Conservation (phyloP, 2,797 vertebrate species). For the Meriones psammophilus region DNA sequence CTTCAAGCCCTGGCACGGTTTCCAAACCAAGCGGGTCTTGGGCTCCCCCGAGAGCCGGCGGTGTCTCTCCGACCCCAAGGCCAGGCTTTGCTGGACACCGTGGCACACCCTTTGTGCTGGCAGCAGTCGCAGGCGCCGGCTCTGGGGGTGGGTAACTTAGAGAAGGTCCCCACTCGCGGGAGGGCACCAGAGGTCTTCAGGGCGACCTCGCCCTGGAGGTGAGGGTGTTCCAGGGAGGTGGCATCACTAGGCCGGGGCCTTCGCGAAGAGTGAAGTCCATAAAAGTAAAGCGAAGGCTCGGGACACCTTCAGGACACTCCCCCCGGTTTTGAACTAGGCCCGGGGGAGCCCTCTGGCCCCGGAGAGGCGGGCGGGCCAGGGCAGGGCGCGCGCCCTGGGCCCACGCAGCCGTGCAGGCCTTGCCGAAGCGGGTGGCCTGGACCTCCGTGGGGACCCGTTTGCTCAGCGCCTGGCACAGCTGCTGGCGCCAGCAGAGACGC, state of each 20-base stretch:
- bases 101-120: accelerated
- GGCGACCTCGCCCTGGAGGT: neutral
- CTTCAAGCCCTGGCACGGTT: neutral
- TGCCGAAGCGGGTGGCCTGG: accelerated
- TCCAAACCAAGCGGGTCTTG: neutral
- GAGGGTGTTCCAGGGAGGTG: neutral
- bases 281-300: too few species aligned
- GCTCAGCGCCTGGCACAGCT: neutral
- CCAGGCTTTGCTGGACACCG: too few species aligned
- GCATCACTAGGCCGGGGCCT: neutral
- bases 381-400: neutral
- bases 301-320: neutral
- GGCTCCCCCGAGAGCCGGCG: neutral
- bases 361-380: too few species aligned
- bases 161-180: accelerated
- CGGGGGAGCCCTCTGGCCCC: neutral
- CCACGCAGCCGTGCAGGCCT: accelerated
- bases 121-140: neutral
- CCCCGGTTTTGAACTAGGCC: neutral
- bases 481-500: accelerated
- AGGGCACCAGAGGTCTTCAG: neutral
- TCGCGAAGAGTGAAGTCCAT: neutral
- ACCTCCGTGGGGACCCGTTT: neutral
- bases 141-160: neutral
- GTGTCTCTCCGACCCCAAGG: accelerated